Evolutionary conservation across 2,797 vertebrate species (phyloP).

Genomic region (Helicolenus hilgendorfi): DNA sequence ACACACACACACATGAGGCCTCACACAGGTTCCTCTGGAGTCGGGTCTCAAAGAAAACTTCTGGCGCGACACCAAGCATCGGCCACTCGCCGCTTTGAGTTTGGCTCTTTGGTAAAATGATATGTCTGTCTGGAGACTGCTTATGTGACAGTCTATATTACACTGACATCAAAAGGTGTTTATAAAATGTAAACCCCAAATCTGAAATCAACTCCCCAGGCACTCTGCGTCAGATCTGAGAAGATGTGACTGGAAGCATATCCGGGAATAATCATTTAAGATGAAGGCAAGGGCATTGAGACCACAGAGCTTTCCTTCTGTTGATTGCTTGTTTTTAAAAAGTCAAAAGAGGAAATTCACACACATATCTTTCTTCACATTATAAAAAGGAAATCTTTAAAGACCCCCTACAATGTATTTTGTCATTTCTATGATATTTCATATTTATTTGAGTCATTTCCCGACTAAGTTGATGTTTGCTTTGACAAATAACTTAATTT

Average conservation of each 20-base stretch:
- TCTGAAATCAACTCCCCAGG: neutral
- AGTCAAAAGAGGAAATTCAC: neutral
- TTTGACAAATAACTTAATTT: no score
- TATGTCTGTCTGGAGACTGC: constrained; percentile 27
- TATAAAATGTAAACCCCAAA: constrained; percentile 23
- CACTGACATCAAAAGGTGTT: constrained; percentile 43
- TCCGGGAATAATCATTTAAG: neutral
- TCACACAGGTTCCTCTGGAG: constrained; percentile 22
- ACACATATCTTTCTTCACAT: neutral
- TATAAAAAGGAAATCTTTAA: neutral
- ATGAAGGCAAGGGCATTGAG: neutral
- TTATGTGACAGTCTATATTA: constrained; percentile 37
- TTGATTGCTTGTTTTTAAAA: constrained; percentile 3
- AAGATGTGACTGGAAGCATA: neutral
- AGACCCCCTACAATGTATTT: no score
- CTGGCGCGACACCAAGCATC: constrained; percentile 32
- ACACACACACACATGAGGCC: neutral
- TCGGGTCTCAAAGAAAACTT: constrained; percentile 50
- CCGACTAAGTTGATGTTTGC: no score
- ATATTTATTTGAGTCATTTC: no score
- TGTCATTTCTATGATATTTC: no score
- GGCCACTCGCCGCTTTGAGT: constrained; percentile 32
- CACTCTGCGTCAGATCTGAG: neutral
- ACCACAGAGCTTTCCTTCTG: neutral
- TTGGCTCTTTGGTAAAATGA: constrained; percentile 52